Base-by-base conservation (phyloP, 1,140 invertebrate genomes). In the Trichogramma pretiosum region DNA sequence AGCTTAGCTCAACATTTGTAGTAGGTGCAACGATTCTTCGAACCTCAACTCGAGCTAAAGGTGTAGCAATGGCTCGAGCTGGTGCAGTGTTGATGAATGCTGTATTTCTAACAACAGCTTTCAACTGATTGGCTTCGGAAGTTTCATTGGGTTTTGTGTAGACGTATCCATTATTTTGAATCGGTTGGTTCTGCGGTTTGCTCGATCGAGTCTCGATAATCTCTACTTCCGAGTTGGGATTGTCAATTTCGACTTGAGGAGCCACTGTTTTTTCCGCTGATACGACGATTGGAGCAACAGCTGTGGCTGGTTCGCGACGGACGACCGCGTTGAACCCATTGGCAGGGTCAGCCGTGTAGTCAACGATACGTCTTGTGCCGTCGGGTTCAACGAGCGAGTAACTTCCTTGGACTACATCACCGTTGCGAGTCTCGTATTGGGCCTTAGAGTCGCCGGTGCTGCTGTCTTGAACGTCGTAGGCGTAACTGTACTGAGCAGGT, bases 391-490 rank as follows among this genome's bases (percentile, higher is more conserved):
- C 65, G 7, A 72, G 48, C 26, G 61, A 67, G 52, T 73, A 74
- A 40, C 62, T 64, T 10, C 72, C 74, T 13, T 57, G 63, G 5
- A 79, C 75, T 2, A 77, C 59, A 46, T 79, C 78, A 5, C 78
- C 78, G 47, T 80, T 70, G 26, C 78, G 70, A 24, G 63, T 75
- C 62, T 84, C 82, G 45, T 80, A 73, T 55, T 82, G 80, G 51
- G 70, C 71, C 63, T 84, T 83, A 2, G 76, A 67, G 62, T 84
- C 81, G 2, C 83, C 80, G 21, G 77, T 85, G 37, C 77, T 63
- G n/a, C 68, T 62, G 50, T 83, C 81, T 26, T 80, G 76, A 0
- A 83, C 79, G 26, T 77, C 74, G 58, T 82, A 81, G 3, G 73
- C 72, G 56, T 77, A 82, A 45, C 74, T 69, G 61, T 80, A 82